phyloP scores from a whole-genome alignment of 1,140 invertebrate species.

The Cryptotermes secundus region DNA sequence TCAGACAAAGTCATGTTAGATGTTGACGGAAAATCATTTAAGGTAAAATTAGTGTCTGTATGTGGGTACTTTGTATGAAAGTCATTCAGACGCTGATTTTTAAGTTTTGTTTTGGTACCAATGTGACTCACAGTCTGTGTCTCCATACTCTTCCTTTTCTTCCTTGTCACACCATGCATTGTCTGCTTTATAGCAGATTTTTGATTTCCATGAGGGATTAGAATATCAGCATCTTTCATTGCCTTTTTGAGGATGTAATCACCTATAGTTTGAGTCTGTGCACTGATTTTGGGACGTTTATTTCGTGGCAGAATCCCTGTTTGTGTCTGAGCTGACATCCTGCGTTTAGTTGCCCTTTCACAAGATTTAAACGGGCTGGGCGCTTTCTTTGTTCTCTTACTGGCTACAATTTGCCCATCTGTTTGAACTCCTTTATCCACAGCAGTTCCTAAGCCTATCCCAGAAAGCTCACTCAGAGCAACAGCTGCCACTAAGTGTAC shows the following conservation, averaged over 20 bases:
- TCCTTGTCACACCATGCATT: constrained; percentile 41
- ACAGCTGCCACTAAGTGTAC: constrained; percentile 37
- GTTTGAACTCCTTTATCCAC: constrained; percentile 48
- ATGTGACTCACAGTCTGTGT: constrained; percentile 36
- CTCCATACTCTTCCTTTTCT: constrained; percentile 37
- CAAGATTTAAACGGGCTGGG: constrained; percentile 39
- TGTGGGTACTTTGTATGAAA: constrained; percentile 14
- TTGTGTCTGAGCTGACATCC: constrained; percentile 52
- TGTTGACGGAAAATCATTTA: constrained; percentile 48
- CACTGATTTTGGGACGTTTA: constrained; percentile 44
- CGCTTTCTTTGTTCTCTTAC: constrained; percentile 41
- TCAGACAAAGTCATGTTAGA: neutral
- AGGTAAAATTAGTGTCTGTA: constrained; percentile 41
- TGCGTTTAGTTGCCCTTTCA: constrained; percentile 41
- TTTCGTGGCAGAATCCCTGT: constrained; percentile 45
- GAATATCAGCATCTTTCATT: constrained; percentile 36
- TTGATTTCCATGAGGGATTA: constrained; percentile 24
- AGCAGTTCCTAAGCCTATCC: constrained; percentile 39
- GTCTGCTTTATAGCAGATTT: constrained; percentile 38
- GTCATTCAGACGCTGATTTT: neutral
- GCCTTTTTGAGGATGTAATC: constrained; percentile 41
- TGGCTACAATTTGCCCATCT: constrained; percentile 40
- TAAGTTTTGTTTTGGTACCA: neutral
- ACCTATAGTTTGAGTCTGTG: constrained; percentile 53
- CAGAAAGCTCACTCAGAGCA: constrained; percentile 24